Evolutionary conservation across 2,113 vertebrate species (phyloP).

Genomic region (Chaetodon auriga): DNA sequence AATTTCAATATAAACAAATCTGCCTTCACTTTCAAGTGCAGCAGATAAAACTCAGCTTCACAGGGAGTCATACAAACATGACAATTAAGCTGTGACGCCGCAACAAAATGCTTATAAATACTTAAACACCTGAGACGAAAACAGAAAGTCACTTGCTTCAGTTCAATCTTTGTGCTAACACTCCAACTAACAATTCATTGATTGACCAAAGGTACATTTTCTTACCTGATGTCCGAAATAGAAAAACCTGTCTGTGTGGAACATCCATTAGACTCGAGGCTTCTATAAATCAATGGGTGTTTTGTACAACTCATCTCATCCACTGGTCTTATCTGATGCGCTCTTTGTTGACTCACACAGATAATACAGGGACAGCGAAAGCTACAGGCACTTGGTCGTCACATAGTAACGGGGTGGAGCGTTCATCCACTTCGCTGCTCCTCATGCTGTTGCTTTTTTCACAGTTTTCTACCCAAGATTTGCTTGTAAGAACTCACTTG

Average conservation of each 20-base stretch:
- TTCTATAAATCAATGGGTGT: slow-evolving; percentile 74
- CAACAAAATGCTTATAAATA: not conserved
- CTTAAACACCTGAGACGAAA: slow-evolving; percentile 1
- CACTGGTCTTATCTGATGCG: slow-evolving; percentile 65
- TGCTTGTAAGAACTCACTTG: not conserved
- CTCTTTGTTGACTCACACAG: slow-evolving; percentile 73
- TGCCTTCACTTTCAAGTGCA: not conserved
- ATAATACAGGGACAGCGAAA: slow-evolving; percentile 58
- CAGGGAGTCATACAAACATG: not conserved
- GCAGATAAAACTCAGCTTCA: no score
- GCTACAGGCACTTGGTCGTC: slow-evolving; percentile 60
- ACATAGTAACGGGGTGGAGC: slow-evolving; percentile 72
- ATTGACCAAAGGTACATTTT: slow-evolving; percentile 51
- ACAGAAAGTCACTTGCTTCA: not conserved
- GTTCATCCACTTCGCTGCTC: slow-evolving; percentile 11
- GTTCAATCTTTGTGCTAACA: not conserved
- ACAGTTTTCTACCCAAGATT: no score
- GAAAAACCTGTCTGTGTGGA: slow-evolving; percentile 11
- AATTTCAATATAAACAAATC: not conserved
- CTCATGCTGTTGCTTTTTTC: not conserved
- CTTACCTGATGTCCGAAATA: slow-evolving; percentile 74
- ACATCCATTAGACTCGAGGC: slow-evolving; percentile 57
- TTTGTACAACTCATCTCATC: slow-evolving; percentile 32
- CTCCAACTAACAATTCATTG: slow-evolving; percentile 43
- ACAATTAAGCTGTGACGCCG: not conserved